phyloP scores from a whole-genome alignment of 2,113 vertebrate genomes.

The Natator depressus region DNA sequence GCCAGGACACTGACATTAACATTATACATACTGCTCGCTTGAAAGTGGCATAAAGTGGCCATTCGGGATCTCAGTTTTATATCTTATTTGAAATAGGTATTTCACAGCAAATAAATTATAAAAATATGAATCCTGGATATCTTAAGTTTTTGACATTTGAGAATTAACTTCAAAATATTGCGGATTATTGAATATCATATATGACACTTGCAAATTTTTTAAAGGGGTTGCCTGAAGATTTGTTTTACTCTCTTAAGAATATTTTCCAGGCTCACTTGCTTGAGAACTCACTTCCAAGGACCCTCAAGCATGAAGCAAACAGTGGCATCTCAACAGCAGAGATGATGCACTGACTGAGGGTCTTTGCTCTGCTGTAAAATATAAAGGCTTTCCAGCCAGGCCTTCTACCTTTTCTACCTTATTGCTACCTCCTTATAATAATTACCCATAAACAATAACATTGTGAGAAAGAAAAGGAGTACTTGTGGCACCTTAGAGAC shows the following conservation, averaged over 20 bases:
- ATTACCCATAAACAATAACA: neutral
- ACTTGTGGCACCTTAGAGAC: no score
- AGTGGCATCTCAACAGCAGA: neutral
- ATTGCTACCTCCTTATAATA: neutral
- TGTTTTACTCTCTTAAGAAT: neutral
- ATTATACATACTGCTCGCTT: neutral
- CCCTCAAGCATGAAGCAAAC: neutral
- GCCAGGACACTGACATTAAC: neutral
- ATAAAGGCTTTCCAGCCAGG: neutral
- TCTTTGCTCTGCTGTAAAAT: neutral
- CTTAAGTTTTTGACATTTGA: no score
- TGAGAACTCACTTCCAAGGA: neutral
- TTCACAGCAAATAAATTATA: neutral
- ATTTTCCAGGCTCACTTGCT: neutral
- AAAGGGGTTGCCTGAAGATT: neutral
- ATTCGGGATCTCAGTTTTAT: slow-evolving; percentile 1
- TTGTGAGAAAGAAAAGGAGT: neutral
- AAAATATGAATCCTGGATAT: neutral
- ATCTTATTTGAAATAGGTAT: neutral
- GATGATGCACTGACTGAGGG: neutral
- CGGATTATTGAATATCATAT: neutral
- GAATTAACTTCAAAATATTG: neutral
- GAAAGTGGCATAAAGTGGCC: accelerated
- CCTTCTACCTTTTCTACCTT: neutral
- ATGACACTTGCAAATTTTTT: neutral